Evolutionary conservation across 2,113 vertebrate genomes (phyloP).

Genomic region (Climacteris rufus): DNA sequence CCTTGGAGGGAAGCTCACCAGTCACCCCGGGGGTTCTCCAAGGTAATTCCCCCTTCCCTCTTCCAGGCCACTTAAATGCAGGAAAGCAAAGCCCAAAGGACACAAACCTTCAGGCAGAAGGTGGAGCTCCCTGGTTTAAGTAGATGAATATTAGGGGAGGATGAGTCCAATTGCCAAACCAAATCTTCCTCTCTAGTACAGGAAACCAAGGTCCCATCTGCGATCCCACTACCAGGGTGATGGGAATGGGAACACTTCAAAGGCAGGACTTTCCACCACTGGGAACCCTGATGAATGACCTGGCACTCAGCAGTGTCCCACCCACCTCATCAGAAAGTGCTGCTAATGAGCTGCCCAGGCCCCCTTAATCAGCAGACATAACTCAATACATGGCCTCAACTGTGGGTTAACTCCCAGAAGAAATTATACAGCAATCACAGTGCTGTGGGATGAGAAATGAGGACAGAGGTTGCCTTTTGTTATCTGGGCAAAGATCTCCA

Average conservation of each 20-base stretch:
- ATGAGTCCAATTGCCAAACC: neutral
- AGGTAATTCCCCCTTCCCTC: fast-evolving
- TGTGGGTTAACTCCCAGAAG: neutral
- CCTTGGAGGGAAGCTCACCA: neutral
- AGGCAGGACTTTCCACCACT: neutral
- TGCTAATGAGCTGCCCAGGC: neutral
- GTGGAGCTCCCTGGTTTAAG: neutral
- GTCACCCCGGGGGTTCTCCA: neutral
- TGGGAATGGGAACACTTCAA: neutral
- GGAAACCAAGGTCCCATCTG: neutral
- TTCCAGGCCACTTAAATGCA: neutral
- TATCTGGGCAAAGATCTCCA: neutral
- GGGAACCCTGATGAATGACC: neutral
- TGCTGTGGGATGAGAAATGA: neutral
- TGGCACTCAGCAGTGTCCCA: neutral
- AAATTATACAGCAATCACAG: neutral
- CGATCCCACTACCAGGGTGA: neutral
- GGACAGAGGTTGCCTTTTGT: fast-evolving
- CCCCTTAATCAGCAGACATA: neutral
- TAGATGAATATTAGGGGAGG: neutral
- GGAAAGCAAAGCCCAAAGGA: neutral
- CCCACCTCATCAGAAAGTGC: neutral
- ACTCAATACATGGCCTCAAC: neutral
- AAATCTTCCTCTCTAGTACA: neutral
- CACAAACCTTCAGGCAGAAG: neutral